Conservation (phyloP, 2,888 invertebrate species). For the Ferdinandea cuprea region DNA sequence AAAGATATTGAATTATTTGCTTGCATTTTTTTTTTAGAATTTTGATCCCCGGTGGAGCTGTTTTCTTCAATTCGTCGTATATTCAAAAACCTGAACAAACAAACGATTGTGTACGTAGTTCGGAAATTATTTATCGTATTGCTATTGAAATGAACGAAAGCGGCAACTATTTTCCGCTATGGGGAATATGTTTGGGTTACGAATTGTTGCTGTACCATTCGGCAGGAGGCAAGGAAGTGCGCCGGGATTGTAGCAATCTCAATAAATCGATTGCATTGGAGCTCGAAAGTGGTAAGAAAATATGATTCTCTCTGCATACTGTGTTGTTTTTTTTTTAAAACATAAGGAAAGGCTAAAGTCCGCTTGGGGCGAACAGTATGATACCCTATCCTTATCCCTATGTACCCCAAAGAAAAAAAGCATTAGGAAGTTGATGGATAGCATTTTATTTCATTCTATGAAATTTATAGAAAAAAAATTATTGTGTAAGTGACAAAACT, state of each 20-base stretch:
- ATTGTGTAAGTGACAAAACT: too few species aligned
- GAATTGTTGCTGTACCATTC: constrained; percentile 89
- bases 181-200: constrained; percentile 95
- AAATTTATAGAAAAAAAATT: too few species aligned
- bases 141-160: constrained; percentile 87
- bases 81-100: constrained; percentile 66
- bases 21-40: constrained; percentile 84
- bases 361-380: too few species aligned
- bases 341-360: too few species aligned
- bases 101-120: constrained; percentile 86
- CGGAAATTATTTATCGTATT: constrained; percentile 87
- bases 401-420: too few species aligned
- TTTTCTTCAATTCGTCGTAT: constrained; percentile 85
- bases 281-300: constrained; percentile 85
- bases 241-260: constrained; percentile 85
- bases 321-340: too few species aligned
- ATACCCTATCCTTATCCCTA: too few species aligned
- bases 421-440: too few species aligned
- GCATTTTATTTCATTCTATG: too few species aligned
- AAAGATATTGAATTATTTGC: not conserved
- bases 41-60: constrained; percentile 91
- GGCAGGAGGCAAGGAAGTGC: constrained; percentile 84
- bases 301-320: not conserved
- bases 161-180: constrained; percentile 91
- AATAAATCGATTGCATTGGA: constrained; percentile 86